Evolutionary conservation across 2,113 vertebrate species (phyloP), one percentile per base, ranked within the genome.

Genomic region (Raja brachyura): DNA sequence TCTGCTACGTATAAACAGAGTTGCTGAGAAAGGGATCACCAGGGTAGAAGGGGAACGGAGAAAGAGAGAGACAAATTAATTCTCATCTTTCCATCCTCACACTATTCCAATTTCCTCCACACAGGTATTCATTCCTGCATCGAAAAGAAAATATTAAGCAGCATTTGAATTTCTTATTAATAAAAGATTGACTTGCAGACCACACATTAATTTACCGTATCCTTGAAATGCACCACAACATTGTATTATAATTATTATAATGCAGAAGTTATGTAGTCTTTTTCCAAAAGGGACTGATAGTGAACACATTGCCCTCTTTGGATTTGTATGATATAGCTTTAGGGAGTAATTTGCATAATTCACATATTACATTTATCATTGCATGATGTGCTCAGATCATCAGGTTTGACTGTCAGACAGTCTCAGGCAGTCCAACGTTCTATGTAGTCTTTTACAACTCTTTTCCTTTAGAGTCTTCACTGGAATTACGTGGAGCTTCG

Each of bases 121-220:
- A 1, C 39, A 48, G 3, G 39, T 48, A 48, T 48, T 48, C 0
- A 48, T 48, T 48, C 39, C 39, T 48, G 39, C 39, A 48, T 48
- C 39, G 1, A 48, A 48, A 48, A 48, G n/a, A 31, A 88, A n/a
- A 61, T 85, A 25, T 61, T 59, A 59, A 61, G 59, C 83, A 88
- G 61, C 28, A 63, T 88, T 66, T 88, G 59, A 88, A 63, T 63
- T 63, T 63, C 59, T 28, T 88, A 88, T 88, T 88, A 63, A 88
- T 66, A 88, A 86, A 86, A 86, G 3, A 28, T 28, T 25, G 22
- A 85, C 81, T 25, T 25, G 56, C 81, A 85, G 54, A 22, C 54
- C 25, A 61, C 54, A 56, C 81, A 86, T n/a, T 31, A 86, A n/a
- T 61, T 63, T 14, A 63, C 56, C 8, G 7, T 85, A n/a, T 61